phyloP scores from a whole-genome alignment of 2,888 invertebrate genomes.

The Microctonus hyperodae region DNA sequence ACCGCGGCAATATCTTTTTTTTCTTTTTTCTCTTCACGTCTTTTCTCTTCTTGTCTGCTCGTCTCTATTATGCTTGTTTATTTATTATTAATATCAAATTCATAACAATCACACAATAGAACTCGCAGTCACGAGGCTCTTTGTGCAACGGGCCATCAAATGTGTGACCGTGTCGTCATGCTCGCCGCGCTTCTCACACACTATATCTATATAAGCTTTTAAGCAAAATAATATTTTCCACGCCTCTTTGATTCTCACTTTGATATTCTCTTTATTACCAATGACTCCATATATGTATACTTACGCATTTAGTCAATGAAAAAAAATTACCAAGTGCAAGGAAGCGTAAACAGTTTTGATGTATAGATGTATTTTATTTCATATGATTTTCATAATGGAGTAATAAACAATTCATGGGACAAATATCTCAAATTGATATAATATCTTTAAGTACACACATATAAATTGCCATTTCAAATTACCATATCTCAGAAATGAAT shows the following conservation, averaged over 20 bases:
- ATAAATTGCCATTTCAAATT: too few relatives aligned
- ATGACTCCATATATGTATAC: too few relatives aligned
- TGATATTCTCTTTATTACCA: neutral
- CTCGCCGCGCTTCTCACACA: conserved; percentile 42
- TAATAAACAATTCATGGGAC: too few relatives aligned
- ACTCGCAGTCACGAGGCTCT: conserved; percentile 33
- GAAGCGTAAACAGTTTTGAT: too few relatives aligned
- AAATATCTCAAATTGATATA: too few relatives aligned
- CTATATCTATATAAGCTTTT: conserved; percentile 42
- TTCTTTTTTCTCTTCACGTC: neutral
- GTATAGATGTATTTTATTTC: too few relatives aligned
- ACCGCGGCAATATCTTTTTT: conserved; percentile 48
- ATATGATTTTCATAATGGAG: too few relatives aligned
- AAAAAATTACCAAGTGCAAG: too few relatives aligned
- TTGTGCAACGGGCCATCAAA: conserved; percentile 43
- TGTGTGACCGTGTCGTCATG: conserved; percentile 52
- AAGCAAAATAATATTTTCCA: conserved; percentile 49
- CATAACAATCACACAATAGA: conserved; percentile 61
- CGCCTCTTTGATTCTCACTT: conserved; percentile 43
- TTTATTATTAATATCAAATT: conserved; percentile 63
- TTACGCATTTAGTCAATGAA: too few relatives aligned
- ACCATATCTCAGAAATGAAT: too few relatives aligned
- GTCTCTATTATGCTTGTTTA: conserved; percentile 59
- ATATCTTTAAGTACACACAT: too few relatives aligned
- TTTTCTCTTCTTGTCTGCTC: conserved; percentile 9